phyloP scores from a whole-genome alignment of 1,140 invertebrate species.

The Doryteuthis pealeii region DNA sequence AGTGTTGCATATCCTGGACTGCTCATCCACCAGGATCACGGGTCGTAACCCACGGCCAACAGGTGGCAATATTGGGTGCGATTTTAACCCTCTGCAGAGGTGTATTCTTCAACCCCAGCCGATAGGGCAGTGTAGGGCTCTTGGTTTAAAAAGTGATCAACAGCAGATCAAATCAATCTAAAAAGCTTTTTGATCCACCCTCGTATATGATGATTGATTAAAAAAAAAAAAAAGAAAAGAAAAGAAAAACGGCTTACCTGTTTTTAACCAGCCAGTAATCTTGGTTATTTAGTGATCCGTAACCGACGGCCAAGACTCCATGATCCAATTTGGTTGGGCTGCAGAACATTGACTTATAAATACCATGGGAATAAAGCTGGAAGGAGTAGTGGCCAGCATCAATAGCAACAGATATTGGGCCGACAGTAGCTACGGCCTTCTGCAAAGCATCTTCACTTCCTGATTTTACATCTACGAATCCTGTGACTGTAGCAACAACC shows the following conservation, averaged over 20 bases:
- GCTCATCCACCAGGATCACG: too few species aligned
- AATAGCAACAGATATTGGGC: conserved; percentile 81
- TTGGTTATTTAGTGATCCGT: conserved; percentile 68
- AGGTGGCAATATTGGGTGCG: too few species aligned
- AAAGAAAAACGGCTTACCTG: conserved; percentile 39
- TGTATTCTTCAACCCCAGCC: too few species aligned
- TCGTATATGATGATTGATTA: not conserved
- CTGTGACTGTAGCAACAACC: conserved; percentile 77
- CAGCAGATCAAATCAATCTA: too few species aligned
- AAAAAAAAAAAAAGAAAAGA: not conserved
- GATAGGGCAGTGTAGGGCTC: too few species aligned
- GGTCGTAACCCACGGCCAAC: too few species aligned
- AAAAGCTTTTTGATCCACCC: too few species aligned
- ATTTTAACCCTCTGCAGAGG: too few species aligned
- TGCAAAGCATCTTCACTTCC: conserved; percentile 49
- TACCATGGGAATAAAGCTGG: conserved; percentile 53
- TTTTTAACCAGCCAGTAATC: conserved; percentile 93
- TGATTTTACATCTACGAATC: conserved; percentile 71
- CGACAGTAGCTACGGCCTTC: conserved; percentile 75
- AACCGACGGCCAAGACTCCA: conserved; percentile 84
- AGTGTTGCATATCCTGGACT: too few species aligned
- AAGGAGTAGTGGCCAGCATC: conserved; percentile 67
- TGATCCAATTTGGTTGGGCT: conserved; percentile 77
- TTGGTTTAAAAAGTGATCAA: too few species aligned
- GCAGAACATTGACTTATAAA: conserved; percentile 74